These are phyloP conservation scores for Asbolus verrucosus DNA, from an alignment of 1,140 invertebrate species.

Conservation along the genomic window DNA sequence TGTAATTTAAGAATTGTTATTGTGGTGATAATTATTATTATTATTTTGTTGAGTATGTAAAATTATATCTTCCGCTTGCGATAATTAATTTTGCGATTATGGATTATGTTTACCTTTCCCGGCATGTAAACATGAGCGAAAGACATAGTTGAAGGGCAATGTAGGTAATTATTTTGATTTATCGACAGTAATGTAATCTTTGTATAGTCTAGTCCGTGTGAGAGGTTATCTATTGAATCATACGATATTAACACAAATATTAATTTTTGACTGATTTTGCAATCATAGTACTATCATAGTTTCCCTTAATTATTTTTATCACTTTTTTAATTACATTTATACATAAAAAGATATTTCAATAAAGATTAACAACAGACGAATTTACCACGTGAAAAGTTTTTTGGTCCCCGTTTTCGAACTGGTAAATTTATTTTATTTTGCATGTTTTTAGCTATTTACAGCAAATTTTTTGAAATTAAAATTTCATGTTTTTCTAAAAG, in stretches of 20 bases:
- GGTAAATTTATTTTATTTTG: too few relatives aligned
- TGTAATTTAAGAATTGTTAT: not conserved
- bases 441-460: too few relatives aligned
- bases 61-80: not conserved
- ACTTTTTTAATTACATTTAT: too few relatives aligned
- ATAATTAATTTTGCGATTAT: constrained; percentile 3
- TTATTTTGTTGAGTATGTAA: not conserved
- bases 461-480: too few relatives aligned
- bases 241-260: not conserved
- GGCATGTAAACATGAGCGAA: not conserved
- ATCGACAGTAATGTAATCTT: constrained; percentile 5
- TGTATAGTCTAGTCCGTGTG: not conserved
- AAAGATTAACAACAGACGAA: too few relatives aligned
- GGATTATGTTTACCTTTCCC: not conserved
- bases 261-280: too few relatives aligned
- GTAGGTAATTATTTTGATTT: constrained; percentile 8
- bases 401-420: too few relatives aligned
- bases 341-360: too few relatives aligned
- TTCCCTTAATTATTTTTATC: too few relatives aligned
- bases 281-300: too few relatives aligned
- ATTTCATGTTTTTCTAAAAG: too few relatives aligned
- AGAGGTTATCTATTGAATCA: constrained; percentile 14
- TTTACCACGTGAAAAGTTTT: too few relatives aligned
- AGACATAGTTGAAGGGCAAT: constrained; percentile 19
- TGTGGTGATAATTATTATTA: constrained; percentile 1